phyloP scores from a whole-genome alignment of 2,113 vertebrate genomes.

The Pleuronectes platessa region DNA sequence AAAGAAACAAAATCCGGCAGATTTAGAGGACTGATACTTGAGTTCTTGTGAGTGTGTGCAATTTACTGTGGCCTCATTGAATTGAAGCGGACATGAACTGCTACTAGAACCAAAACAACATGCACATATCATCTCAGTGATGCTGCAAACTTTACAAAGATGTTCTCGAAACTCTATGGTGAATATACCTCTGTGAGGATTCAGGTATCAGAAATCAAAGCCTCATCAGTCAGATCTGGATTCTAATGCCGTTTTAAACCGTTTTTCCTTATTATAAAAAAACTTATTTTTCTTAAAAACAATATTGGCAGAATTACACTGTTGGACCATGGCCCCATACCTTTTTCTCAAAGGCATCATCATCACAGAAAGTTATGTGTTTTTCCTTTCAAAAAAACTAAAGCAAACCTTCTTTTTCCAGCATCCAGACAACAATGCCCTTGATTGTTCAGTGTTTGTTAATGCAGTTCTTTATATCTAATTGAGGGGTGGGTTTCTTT shows the following conservation, averaged over 20 bases:
- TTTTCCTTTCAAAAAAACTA: not conserved
- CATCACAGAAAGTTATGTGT: slow-evolving; percentile 1
- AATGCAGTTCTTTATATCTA: slow-evolving; percentile 35
- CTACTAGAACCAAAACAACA: no score
- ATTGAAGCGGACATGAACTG: no score
- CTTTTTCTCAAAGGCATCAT: not conserved
- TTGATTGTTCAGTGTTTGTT: slow-evolving; percentile 45
- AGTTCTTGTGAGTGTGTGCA: no score
- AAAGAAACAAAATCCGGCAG: not conserved
- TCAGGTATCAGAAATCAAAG: not conserved
- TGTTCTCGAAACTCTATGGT: not conserved
- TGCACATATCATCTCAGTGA: no score
- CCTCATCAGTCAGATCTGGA: not conserved
- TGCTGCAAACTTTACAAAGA: no score
- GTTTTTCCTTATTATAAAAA: no score
- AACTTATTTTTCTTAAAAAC: no score
- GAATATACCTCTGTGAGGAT: not conserved
- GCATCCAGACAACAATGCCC: slow-evolving; percentile 73
- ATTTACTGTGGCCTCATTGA: no score
- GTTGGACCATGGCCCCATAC: not conserved
- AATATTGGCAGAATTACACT: not conserved
- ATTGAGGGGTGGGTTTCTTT: slow-evolving; percentile 51
- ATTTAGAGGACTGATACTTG: no score
- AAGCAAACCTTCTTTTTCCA: not conserved
- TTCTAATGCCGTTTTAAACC: not conserved